Evolutionary conservation across 2,113 vertebrate genomes (phyloP).

Genomic region (Pampusana beccarii): DNA sequence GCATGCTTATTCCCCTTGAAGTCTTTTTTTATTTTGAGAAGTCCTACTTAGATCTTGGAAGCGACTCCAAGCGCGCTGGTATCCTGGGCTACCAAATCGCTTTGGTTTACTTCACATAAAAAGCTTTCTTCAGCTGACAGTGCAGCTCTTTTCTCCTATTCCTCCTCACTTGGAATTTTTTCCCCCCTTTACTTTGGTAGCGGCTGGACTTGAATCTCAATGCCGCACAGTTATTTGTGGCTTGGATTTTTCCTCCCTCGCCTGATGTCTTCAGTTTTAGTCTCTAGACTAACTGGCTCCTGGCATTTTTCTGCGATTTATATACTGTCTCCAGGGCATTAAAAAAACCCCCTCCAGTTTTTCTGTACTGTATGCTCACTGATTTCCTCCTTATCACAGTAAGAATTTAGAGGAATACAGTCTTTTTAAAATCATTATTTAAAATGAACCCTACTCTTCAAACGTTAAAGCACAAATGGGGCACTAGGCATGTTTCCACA

Average conservation of each 20-base stretch:
- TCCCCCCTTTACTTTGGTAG: conserved; percentile 26
- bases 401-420: not conserved
- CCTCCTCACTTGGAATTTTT: conserved; percentile 37
- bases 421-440: not conserved
- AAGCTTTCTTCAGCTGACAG: conserved; percentile 60
- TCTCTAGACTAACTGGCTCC: conserved; percentile 61
- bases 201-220: conserved; percentile 48
- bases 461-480: not conserved
- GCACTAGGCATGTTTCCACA: conserved; percentile 25
- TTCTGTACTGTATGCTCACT: not conserved
- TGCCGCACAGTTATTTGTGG: conserved; percentile 60
- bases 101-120: conserved; percentile 47
- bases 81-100: conserved; percentile 49
- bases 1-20: not conserved
- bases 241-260: conserved; percentile 19
- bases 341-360: not conserved
- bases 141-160: conserved; percentile 56
- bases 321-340: not conserved
- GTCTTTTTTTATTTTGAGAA: not conserved
- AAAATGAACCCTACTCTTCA: not conserved
- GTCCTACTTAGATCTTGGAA: conserved; percentile 8
- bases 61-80: not conserved
- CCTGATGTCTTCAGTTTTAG: conserved; percentile 42
- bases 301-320: conserved; percentile 53
- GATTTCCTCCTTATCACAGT: not conserved